phyloP scores from a whole-genome alignment of 2,113 vertebrate species.

The Engystomops pustulosus region DNA sequence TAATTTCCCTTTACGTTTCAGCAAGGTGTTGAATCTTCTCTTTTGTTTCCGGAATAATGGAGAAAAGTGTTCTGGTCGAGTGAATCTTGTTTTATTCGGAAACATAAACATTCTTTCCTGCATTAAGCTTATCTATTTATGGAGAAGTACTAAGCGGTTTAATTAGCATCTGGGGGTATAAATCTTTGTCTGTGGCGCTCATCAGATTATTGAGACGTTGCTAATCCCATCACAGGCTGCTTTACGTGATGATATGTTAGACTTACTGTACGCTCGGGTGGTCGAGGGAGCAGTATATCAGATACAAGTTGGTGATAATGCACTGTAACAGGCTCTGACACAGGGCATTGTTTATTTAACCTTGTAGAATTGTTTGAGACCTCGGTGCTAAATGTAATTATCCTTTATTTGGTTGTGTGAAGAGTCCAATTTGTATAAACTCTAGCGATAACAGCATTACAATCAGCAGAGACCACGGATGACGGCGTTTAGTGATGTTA shows the following conservation, averaged over 20 bases:
- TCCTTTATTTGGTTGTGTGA: background rate
- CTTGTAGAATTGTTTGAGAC: background rate
- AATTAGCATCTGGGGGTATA: constrained; percentile 56
- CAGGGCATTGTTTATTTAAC: background rate
- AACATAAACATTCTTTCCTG: constrained; percentile 31
- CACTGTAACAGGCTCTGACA: background rate
- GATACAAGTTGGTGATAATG: background rate
- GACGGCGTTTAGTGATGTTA: background rate
- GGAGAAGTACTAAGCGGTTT: constrained; percentile 46
- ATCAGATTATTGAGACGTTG: constrained; percentile 49
- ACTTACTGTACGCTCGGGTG: constrained; percentile 29
- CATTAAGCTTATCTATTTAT: constrained; percentile 46
- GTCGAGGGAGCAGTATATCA: background rate
- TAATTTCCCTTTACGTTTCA: background rate
- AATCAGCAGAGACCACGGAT: background rate
- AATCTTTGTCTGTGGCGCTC: constrained; percentile 52
- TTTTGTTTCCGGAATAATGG: constrained; percentile 10
- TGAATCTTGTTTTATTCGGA: constrained; percentile 36
- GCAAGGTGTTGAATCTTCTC: background rate
- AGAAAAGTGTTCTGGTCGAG: constrained; percentile 13
- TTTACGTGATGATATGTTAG: constrained; percentile 51
- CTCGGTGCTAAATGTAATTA: background rate
- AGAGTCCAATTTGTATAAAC: background rate
- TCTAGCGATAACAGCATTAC: background rate
- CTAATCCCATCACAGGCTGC: constrained; percentile 47